Base-by-base conservation (phyloP, 2,888 invertebrate species). In the Drosophila quinaria region DNA sequence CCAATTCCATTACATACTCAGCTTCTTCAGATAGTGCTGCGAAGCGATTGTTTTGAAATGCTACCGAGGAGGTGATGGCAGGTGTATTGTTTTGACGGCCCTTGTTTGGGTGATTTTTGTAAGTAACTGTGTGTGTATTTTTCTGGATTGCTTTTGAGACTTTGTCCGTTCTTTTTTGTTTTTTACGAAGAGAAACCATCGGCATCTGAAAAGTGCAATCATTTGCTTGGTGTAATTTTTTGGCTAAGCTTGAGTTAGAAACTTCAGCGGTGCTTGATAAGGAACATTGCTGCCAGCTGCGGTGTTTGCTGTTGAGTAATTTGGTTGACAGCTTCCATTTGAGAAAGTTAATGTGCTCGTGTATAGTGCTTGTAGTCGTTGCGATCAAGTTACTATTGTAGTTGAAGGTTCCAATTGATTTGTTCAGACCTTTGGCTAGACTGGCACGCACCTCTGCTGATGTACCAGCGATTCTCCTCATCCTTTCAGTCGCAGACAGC, bases 351-450 rank as follows among this genome's bases (percentile, higher is more conserved):
- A 37, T 35, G 51, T 51, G 19, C 31, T 44, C 17, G 42, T 55
- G 9, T n/a, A 22, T 46, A 52, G 52, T 52, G 39, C 25, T 41
- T 25, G 41, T 52, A 29, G 29, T 52, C 41, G 55, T n/a, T 55
- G 42, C 29, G 29, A 31, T 17, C 17, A 55, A 2, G 42, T 42
- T 15, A 42, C 42, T 55, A 41, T 11, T 25, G 25, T 10, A 9
- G 39, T 39, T 52, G 35, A 35, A 11, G 25, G 10, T 15, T 39
- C 17, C 51, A 51, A 37, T 15, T 29, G 52, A 22, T 10, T 37
- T 52, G 4, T 52, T 9, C 9, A 52, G 9, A 13, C 29, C 29
- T 25, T 52, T 41, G 15, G 39, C 39, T 19, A 52, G 2, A 15
- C 39, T 41, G 39, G 52, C 52, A 39, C 31, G 42, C 41, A 54